Evolutionary conservation across 2,113 vertebrate species (phyloP).

Genomic region (Gavialis gangeticus): DNA sequence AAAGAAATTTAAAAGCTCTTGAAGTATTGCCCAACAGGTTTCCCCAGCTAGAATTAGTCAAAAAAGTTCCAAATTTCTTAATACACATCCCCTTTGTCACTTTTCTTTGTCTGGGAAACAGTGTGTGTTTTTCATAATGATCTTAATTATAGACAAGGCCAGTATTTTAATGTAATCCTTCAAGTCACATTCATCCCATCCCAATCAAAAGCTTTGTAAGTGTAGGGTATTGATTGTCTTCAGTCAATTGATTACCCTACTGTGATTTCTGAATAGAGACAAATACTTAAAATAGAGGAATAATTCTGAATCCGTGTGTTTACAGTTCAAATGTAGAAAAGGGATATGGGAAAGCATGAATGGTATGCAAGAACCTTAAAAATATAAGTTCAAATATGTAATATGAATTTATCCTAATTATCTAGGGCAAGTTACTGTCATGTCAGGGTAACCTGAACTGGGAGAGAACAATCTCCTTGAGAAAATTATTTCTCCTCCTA

Average conservation of each 20-base stretch:
- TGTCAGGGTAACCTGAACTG: neutral
- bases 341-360: neutral
- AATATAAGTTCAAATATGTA: neutral
- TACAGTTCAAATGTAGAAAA: neutral
- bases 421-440: neutral
- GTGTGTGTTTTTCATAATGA: neutral
- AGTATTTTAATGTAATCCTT: neutral
- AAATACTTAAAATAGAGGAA: neutral
- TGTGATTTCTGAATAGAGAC: neutral
- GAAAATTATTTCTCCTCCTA: neutral
- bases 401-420: neutral
- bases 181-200: neutral
- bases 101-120: neutral
- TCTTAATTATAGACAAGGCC: neutral
- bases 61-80: neutral
- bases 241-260: neutral
- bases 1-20: neutral
- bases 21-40: neutral
- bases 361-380: neutral
- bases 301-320: neutral
- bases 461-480: neutral
- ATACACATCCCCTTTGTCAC: neutral
- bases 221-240: too few species aligned
- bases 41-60: accelerated
- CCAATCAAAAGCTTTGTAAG: neutral